A percentile compares a stretch with the other conserved stretches of the same genome.
Evolutionary conservation across 2,113 vertebrate genomes (phyloP).

Genomic region (Oreochromis tanganicae): DNA sequence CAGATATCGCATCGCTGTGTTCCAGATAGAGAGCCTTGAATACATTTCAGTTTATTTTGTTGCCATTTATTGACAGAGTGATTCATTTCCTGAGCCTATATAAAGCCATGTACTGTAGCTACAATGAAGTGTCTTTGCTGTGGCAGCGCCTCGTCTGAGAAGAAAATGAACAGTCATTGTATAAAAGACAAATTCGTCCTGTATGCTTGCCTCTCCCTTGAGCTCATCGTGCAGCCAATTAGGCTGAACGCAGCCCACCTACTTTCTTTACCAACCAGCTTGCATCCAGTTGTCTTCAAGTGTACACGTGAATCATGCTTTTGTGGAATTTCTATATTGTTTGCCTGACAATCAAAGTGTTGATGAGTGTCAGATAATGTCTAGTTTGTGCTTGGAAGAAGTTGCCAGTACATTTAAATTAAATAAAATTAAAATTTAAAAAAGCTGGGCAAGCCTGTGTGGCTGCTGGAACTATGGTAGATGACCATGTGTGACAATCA

Average conservation of each 20-base stretch:
- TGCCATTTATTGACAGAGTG: slow-evolving; percentile 53
- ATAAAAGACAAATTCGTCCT: slow-evolving; percentile 20
- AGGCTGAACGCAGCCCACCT: slow-evolving; percentile 41
- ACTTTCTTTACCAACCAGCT: slow-evolving; percentile 30
- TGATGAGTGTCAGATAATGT: slow-evolving; percentile 2
- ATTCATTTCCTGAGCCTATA: slow-evolving; percentile 64
- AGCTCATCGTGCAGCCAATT: slow-evolving; percentile 28
- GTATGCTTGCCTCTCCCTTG: slow-evolving; percentile 8
- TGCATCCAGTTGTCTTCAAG: not conserved
- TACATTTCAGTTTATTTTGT: slow-evolving; percentile 43
- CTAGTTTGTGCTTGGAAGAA: not conserved
- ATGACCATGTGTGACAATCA: not conserved
- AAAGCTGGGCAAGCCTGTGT: not conserved
- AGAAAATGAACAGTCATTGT: slow-evolving; percentile 7
- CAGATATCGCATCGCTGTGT: slow-evolving; percentile 25
- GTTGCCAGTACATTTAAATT: not conserved
- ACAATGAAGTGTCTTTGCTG: slow-evolving; percentile 17
- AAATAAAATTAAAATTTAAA: not conserved
- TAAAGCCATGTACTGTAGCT: slow-evolving; percentile 42
- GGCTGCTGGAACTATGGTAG: not conserved
- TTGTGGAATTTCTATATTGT: slow-evolving; percentile 29
- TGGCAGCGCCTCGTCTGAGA: slow-evolving; percentile 20
- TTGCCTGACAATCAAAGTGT: slow-evolving; percentile 30
- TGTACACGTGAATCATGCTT: slow-evolving; percentile 35
- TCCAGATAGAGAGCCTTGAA: slow-evolving; percentile 35